A percentile compares a stretch with the other conserved stretches of the same genome.
Conservation (phyloP, 2,113 vertebrate genomes). For the Axis porcinus region DNA sequence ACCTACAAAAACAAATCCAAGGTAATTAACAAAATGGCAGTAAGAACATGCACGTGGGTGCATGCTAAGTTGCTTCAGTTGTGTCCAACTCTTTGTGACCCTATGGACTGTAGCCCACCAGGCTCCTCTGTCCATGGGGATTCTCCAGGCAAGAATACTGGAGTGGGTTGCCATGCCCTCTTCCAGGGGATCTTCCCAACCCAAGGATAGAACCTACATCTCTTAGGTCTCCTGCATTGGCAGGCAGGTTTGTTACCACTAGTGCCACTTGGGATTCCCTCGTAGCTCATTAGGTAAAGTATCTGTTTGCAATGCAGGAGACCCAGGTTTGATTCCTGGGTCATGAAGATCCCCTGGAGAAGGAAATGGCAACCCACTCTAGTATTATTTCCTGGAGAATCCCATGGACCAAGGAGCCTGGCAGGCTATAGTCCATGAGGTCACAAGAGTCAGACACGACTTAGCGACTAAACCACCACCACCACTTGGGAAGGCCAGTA, state of each 20-base stretch:
- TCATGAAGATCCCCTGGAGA: not conserved
- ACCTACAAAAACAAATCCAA: not conserved
- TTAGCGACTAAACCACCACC: not conserved
- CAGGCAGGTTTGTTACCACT: not conserved
- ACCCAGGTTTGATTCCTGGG: not conserved
- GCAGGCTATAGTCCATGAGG: not conserved
- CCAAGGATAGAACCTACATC: not conserved
- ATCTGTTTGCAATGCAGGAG: not conserved
- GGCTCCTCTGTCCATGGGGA: not conserved
- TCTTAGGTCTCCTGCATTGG: not conserved
- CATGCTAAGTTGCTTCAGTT: not conserved
- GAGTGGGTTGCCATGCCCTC: not conserved
- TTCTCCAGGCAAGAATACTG: not conserved
- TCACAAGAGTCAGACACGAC: rapidly evolving
- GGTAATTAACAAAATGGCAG: not conserved
- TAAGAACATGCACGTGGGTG: not conserved
- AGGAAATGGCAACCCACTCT: not conserved
- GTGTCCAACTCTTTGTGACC: not conserved
- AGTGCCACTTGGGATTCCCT: not conserved
- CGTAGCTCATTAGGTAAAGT: not conserved
- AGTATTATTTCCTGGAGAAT: not conserved
- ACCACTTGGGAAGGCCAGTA: not conserved
- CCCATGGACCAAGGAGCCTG: not conserved
- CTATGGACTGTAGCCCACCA: not conserved
- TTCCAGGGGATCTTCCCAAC: not conserved